A percentile compares a stretch with the other conserved stretches of the same genome.
phyloP scores from a whole-genome alignment of 2,113 vertebrate genomes.

The Cariama cristata region DNA sequence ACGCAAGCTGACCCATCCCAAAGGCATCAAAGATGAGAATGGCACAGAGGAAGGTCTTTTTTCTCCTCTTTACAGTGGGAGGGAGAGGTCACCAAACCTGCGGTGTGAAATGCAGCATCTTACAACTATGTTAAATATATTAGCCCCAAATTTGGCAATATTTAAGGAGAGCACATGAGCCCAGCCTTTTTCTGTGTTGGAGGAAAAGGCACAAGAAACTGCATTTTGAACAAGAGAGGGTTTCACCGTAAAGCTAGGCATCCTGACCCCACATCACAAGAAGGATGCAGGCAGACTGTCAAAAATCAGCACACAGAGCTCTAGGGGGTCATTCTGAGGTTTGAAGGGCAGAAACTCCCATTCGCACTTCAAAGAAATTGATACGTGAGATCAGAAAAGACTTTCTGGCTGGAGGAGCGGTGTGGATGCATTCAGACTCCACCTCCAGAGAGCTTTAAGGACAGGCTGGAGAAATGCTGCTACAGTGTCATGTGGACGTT shows the following conservation, averaged over 20 bases:
- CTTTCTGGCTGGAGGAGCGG: neutral
- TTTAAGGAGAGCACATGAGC: neutral
- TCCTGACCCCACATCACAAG: neutral
- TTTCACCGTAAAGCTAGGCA: neutral
- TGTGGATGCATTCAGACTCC: neutral
- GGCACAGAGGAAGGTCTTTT: neutral
- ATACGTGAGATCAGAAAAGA: neutral
- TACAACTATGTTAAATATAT: neutral
- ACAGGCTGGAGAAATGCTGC: neutral
- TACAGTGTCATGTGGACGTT: fast-evolving
- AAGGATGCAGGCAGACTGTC: neutral
- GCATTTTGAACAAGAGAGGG: neutral
- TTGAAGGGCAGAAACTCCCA: neutral
- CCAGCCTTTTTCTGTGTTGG: neutral
- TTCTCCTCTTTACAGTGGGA: neutral
- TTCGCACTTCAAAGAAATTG: neutral
- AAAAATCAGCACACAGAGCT: neutral
- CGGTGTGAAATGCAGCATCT: neutral
- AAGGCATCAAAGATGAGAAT: neutral
- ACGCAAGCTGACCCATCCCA: neutral
- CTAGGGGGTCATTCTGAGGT: neutral
- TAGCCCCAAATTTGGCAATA: neutral
- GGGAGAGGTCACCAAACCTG: neutral
- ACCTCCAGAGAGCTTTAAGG: neutral
- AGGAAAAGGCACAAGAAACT: neutral